phyloP scores from a whole-genome alignment of 30 jellyfish, hydroid and myxozoan genomes.

The Calvadosia cruxmelitensis region DNA sequence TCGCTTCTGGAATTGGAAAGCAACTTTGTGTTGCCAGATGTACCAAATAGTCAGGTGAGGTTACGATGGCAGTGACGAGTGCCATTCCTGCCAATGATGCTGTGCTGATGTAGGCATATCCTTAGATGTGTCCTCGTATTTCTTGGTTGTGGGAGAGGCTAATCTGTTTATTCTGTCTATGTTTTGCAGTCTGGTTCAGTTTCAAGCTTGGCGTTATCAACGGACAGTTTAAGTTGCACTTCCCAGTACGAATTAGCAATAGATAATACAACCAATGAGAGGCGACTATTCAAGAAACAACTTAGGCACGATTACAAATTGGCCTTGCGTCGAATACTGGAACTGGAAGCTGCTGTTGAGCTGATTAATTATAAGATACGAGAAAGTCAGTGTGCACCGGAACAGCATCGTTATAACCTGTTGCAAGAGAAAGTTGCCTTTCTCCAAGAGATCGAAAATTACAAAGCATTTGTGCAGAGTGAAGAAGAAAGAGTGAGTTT shows the following conservation, averaged over 20 bases:
- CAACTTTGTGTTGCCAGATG: background rate
- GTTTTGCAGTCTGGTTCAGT: conserved; percentile 41
- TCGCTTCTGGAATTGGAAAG: conserved; percentile 17
- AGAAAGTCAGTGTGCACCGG: conserved; percentile 73
- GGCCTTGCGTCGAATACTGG: conserved; percentile 75
- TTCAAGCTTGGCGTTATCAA: conserved; percentile 36
- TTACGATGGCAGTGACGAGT: background rate
- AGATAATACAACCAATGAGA: conserved; percentile 20
- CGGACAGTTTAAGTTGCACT: conserved; percentile 28
- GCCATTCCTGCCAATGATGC: background rate
- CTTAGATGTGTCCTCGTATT: too few species aligned
- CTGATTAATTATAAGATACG: conserved; percentile 50
- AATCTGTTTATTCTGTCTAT: too few species aligned
- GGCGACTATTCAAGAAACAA: conserved; percentile 37
- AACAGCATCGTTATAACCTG: conserved; percentile 63
- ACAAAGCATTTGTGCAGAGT: conserved; percentile 61
- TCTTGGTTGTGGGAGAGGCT: too few species aligned
- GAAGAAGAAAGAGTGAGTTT: conserved; percentile 94
- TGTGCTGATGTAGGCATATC: too few species aligned
- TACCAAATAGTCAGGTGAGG: background rate
- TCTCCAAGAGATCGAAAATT: conserved; percentile 59
- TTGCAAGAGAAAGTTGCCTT: conserved; percentile 63
- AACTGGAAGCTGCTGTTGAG: conserved; percentile 73
- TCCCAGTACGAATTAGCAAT: conserved; percentile 50
- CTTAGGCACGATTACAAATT: conserved; percentile 71